A percentile compares a stretch with the other conserved stretches of the same genome.
Conservation (phyloP, 2,797 vertebrate species). For the Austrolebias charrua region DNA sequence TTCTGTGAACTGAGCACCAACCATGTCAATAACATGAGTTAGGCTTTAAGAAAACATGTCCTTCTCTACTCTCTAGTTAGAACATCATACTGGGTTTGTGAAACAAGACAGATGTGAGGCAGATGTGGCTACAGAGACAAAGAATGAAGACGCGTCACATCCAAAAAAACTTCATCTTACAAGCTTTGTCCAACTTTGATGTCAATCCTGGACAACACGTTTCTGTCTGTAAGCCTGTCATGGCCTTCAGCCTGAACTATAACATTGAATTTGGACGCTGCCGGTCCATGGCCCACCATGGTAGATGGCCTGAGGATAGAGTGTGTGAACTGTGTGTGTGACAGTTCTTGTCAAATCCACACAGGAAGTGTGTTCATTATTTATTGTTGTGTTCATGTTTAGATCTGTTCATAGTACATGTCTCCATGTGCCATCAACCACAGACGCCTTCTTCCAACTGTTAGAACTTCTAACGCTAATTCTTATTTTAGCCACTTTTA, state of each 20-base stretch:
- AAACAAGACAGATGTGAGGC: conserved; percentile 13
- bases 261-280: conserved; percentile 65
- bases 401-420: conserved; percentile 16
- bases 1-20: conserved; percentile 21
- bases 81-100: neutral
- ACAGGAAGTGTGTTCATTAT: conserved; percentile 46
- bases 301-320: conserved; percentile 65
- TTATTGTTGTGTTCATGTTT: conserved; percentile 34
- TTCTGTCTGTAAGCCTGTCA: conserved; percentile 43
- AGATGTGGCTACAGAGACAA: conserved; percentile 21
- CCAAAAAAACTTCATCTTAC: conserved; percentile 24
- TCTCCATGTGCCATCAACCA: neutral
- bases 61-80: conserved; percentile 1
- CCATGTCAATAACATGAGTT: conserved; percentile 16
- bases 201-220: conserved; percentile 43
- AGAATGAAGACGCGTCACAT: conserved; percentile 12
- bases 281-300: conserved; percentile 67
- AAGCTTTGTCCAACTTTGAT: conserved; percentile 49
- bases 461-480: neutral
- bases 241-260: conserved; percentile 66
- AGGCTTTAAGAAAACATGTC: conserved; percentile 14
- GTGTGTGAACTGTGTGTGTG: conserved; percentile 56
- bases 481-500: no score
- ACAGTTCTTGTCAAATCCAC: conserved; percentile 46
- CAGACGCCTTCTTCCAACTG: conserved; percentile 1